phyloP scores from a whole-genome alignment of 2,113 vertebrate species.

The Syngnathus scovelli region DNA sequence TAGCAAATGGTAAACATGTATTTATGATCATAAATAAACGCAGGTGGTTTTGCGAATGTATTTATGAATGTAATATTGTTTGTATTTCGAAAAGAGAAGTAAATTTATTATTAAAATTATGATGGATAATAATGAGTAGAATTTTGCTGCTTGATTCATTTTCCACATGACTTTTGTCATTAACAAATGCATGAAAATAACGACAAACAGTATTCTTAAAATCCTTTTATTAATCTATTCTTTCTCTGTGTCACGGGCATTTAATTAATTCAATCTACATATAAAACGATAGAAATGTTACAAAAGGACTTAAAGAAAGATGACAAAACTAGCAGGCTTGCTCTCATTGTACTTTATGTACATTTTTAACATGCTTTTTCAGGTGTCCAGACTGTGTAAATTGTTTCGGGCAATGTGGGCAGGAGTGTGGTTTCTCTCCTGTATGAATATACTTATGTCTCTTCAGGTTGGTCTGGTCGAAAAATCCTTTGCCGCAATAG shows the following conservation, averaged over 20 bases:
- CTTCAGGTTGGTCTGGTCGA: conserved; percentile 75
- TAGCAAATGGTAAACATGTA: no score
- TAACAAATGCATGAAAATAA: no score
- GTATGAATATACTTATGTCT: conserved; percentile 78
- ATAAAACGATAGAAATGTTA: not conserved
- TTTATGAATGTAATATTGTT: no score
- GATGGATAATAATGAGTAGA: no score
- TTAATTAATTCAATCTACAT: not conserved
- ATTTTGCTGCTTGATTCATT: no score
- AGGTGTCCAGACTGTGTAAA: conserved; percentile 67
- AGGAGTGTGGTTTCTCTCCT: conserved; percentile 66
- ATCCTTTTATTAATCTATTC: not conserved
- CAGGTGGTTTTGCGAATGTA: no score
- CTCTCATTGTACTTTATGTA: conserved; percentile 38
- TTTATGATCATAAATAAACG: no score
- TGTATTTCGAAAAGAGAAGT: no score
- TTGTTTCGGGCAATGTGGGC: conserved; percentile 57
- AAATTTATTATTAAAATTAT: no score
- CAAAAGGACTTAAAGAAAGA: not conserved
- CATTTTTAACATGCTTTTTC: conserved; percentile 64
- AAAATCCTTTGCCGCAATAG: conserved; percentile 77
- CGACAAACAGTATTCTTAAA: not conserved
- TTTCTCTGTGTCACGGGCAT: not conserved
- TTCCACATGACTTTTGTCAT: no score
- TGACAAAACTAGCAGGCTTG: not conserved